Evolutionary conservation across 2,113 vertebrate genomes (phyloP).

Genomic region (Atlantisia rogersi): DNA sequence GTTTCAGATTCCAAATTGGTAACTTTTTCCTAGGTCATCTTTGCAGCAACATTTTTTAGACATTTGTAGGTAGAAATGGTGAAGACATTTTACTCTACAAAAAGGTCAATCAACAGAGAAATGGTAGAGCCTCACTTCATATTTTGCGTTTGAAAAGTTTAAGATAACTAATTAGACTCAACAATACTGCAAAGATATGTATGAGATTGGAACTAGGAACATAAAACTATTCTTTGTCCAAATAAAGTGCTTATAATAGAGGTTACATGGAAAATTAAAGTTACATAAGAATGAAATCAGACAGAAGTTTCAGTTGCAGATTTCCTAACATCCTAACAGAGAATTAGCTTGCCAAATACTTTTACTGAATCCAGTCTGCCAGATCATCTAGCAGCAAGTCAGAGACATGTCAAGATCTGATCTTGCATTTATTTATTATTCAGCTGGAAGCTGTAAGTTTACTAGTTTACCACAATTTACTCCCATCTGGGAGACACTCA

Average conservation of each 20-base stretch:
- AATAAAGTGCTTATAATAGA: not conserved
- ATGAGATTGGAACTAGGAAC: not conserved
- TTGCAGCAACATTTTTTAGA: not conserved
- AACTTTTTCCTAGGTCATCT: not conserved
- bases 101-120: not conserved
- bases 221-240: not conserved
- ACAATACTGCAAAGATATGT: not conserved
- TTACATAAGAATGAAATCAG: not conserved
- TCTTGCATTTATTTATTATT: conserved; percentile 7
- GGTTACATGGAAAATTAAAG: not conserved
- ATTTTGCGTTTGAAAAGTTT: not conserved
- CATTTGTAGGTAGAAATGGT: not conserved
- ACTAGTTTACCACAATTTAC: conserved; percentile 1
- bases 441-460: conserved; percentile 16
- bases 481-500: not conserved
- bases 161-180: not conserved
- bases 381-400: conserved; percentile 1
- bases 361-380: not conserved
- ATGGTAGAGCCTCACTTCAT: not conserved
- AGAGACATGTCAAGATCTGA: not conserved
- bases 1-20: not conserved
- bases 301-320: not conserved
- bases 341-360: conserved; percentile 9
- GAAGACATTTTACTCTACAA: not conserved
- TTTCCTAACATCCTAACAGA: not conserved